Evolutionary conservation across 2,888 invertebrate species (phyloP).

Genomic region (Seira musarum): DNA sequence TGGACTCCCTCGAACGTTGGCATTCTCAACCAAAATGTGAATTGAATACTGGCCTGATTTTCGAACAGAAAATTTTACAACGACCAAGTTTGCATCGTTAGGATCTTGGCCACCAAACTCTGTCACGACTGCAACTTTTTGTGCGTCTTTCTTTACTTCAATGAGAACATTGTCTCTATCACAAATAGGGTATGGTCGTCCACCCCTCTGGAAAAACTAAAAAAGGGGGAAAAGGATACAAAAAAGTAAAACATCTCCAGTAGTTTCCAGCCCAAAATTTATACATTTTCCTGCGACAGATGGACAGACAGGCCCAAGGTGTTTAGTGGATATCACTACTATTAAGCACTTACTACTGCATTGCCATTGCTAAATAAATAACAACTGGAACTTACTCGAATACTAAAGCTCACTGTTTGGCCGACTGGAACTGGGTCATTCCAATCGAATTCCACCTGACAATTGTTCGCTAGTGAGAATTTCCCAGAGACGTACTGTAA

Average conservation of each 20-base stretch:
- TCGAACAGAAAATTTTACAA: conserved; percentile 93
- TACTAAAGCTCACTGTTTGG: conserved; percentile 91
- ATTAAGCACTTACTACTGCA: background rate
- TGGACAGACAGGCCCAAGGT: too few species aligned
- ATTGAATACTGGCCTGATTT: conserved; percentile 92
- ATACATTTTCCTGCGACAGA: too few species aligned
- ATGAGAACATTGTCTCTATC: conserved; percentile 92
- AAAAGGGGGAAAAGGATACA: too few species aligned
- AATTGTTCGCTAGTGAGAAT: conserved; percentile 90
- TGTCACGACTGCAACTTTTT: conserved; percentile 86
- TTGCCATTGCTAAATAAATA: background rate
- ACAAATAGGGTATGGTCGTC: conserved; percentile 94
- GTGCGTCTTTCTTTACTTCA: conserved; percentile 88
- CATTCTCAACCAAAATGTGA: conserved; percentile 86
- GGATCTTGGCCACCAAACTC: conserved; percentile 91
- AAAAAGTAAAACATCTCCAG: too few species aligned
- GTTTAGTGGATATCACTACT: background rate
- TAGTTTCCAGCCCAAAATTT: too few species aligned
- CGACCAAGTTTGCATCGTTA: conserved; percentile 87
- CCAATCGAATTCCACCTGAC: conserved; percentile 92
- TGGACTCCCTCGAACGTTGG: conserved; percentile 88
- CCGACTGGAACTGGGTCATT: conserved; percentile 91
- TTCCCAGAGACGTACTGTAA: conserved; percentile 94
- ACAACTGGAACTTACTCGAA: conserved; percentile 76
- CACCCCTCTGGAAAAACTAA: conserved; percentile 93